Base-by-base conservation (phyloP, 2,113 vertebrate species). In the Solea senegalensis region DNA sequence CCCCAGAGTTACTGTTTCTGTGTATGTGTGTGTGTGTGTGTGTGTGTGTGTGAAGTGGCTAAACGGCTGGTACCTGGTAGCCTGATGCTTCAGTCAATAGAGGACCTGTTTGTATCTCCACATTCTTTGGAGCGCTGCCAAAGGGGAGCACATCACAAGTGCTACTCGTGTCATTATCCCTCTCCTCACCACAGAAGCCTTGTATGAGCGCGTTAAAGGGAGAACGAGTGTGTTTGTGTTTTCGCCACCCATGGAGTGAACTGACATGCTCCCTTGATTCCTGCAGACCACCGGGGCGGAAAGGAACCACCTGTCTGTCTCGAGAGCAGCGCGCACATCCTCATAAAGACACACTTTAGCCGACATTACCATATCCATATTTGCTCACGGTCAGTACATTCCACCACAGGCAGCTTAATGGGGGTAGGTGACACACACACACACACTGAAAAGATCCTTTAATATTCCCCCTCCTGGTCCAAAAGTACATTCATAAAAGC, bases 291-390 rank as follows among this genome's bases (percentile, higher is more conserved):
- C 89, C 88, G 26, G 79, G 65, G 81, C 74, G 84, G 84, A 82
- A 71, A 75, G 81, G 84, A 88, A 88, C 81, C 87, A 86, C 86
- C 86, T 89, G 88, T 86, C 84, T 78, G 53, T 86, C 81, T 57
- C 63, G 72, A 77, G 78, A 80, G 78, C 75, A 65, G 65, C 48
- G 5, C 61, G 14, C 56, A 57, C 68, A 55, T n/a, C 16, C 48
- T 49, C 48, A 54, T 59, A 79, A 45, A 81, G 53, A 78, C 66
- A 55, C 58, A 64, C 71, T 56, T 65, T 48, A 48, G 59, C 78
- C 72, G 59, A 62, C 68, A 90, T 89, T 82, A 86, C 76, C 90
- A 88, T 86, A 90, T 81, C 56, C 82, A 76, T 90, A 89, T 92
- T 90, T 92, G 76, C 88, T 39, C 43, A 34, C 50, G 81, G 86